phyloP scores from a whole-genome alignment of 1,140 invertebrate genomes.

The Apis mellifera region DNA sequence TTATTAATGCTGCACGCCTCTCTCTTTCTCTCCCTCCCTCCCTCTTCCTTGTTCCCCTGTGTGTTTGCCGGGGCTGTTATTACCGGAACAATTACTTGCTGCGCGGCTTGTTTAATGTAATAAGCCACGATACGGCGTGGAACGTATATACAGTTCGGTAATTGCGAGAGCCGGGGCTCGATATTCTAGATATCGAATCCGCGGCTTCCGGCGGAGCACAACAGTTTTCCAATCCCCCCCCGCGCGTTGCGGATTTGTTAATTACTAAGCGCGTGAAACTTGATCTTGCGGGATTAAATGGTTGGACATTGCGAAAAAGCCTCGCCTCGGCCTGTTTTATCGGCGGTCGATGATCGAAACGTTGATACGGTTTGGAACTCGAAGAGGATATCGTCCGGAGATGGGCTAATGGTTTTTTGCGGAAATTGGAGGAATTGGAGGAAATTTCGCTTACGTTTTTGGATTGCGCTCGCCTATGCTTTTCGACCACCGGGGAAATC shows the following conservation, averaged over 20 bases:
- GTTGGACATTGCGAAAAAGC: neutral
- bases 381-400: no score
- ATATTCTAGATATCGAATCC: conserved; percentile 17
- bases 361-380: no score
- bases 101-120: conserved; percentile 47
- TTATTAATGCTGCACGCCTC: conserved; percentile 32
- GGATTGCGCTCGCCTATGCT: no score
- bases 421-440: no score
- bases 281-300: neutral
- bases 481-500: no score
- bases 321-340: no score
- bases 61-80: conserved; percentile 21
- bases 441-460: no score
- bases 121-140: conserved; percentile 34
- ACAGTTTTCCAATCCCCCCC: neutral
- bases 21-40: neutral
- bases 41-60: neutral
- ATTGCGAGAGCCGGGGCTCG: conserved; percentile 6
- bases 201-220: neutral
- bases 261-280: neutral
- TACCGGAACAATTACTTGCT: conserved; percentile 46
- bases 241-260: conserved; percentile 17
- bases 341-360: no score
- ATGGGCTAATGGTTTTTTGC: no score
- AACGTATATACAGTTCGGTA: conserved; percentile 14